A percentile compares a stretch with the other conserved stretches of the same genome.
Conservation (phyloP, 2,888 invertebrate species). For the Cataglyphis rosenhaueri region DNA sequence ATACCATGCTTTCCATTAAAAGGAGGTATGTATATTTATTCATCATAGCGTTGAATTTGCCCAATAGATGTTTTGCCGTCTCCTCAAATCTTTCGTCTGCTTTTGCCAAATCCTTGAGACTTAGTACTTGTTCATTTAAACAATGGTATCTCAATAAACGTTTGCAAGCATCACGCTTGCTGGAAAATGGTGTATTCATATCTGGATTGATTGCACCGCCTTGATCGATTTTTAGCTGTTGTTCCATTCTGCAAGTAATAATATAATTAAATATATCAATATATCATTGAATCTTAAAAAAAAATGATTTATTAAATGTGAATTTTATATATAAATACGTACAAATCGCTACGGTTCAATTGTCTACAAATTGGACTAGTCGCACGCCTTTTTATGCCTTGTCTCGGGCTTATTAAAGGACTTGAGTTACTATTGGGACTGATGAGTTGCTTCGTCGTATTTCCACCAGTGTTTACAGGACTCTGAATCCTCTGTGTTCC, state of each 20-base stretch:
- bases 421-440: constrained; percentile 76
- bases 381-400: constrained; percentile 84
- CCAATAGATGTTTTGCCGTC: constrained; percentile 89
- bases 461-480: constrained; percentile 72
- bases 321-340: constrained; percentile 70
- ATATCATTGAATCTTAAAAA: not conserved
- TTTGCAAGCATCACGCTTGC: constrained; percentile 91
- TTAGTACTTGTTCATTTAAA: constrained; percentile 89
- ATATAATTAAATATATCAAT: constrained; percentile 15
- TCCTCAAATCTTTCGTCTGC: constrained; percentile 90
- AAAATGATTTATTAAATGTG: constrained; percentile 31
- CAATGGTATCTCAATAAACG: constrained; percentile 92
- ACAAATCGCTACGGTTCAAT: constrained; percentile 84
- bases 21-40: constrained; percentile 91
- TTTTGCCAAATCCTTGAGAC: constrained; percentile 88
- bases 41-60: constrained; percentile 90
- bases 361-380: constrained; percentile 82
- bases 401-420: constrained; percentile 79
- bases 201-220: constrained; percentile 91
- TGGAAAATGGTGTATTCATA: constrained; percentile 90
- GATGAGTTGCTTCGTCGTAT: constrained; percentile 74
- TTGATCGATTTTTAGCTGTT: constrained; percentile 91
- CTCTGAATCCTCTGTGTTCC: constrained; percentile 75
- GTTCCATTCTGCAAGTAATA: constrained; percentile 88
- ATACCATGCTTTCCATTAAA: constrained; percentile 92